Evolutionary conservation across 2,888 invertebrate species (phyloP), one percentile per base, ranked within the genome.

Genomic region (Dryobota labecula): DNA sequence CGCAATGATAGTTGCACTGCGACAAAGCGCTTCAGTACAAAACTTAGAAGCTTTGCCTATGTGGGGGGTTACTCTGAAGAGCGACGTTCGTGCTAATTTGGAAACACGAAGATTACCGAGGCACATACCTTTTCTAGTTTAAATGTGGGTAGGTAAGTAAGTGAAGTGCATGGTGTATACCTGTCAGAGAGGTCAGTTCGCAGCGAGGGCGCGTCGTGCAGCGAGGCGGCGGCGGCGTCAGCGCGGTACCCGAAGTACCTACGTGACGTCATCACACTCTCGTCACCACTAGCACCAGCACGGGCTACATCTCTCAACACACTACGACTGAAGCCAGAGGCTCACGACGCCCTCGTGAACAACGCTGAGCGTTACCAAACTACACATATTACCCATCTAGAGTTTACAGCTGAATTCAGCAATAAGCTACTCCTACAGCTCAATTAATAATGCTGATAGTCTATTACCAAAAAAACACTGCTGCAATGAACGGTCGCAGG

Each of bases 101-200:
- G 8, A 30, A 43, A 43, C 8, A 43, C 20, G 30, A 60, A n/a
- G 43, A n/a, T 60, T n/a, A n/a, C 27, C 60, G 27, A 43, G 30
- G 27, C 60, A 30, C 43, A n/a, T 15, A 43, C 43, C 8, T 2
- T 43, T 30, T 43, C 8, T 27, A 15, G 60, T 43, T 27, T 27
- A 13, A 60, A 8, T 15, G 41, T 51, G 33, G 11, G 4, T 33
- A n/a, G n/a, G 33, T 13, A 58, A 8, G 38, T 33, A 18, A 51
- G 58, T 15, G 67, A 18, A 33, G 38, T 30, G 51, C 27, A 60
- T 4, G 54, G 27, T 13, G 67, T 24, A 33, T 92, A 95, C 95
- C 95, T 95, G 94, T 95, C 95, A 80, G 95, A 95, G 82, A 90
- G 74, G 86, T 94, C 95, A 41, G 95, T 94, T 83, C 92, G 92